Conservation (phyloP, 2,113 vertebrate species). For the Cichladusa arquata region DNA sequence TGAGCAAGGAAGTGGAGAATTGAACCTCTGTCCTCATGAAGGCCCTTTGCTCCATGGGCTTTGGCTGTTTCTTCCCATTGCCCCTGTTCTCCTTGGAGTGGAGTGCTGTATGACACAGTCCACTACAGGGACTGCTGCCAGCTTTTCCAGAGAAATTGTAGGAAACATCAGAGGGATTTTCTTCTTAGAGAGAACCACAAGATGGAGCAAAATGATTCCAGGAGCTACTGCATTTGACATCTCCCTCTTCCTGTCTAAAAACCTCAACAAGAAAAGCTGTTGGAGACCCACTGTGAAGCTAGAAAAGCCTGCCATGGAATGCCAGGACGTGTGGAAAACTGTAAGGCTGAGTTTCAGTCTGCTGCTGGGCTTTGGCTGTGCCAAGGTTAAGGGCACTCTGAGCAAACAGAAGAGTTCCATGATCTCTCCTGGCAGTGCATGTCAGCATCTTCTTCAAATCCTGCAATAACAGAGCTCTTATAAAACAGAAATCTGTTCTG, state of each 20-base stretch:
- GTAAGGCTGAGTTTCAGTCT: accelerated
- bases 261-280: not conserved
- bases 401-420: not conserved
- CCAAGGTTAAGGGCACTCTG: not conserved
- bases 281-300: not conserved
- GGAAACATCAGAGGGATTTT: not conserved
- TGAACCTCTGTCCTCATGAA: not conserved
- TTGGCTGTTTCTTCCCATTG: not conserved
- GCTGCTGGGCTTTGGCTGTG: not conserved
- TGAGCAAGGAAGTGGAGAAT: not conserved
- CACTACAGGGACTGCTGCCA: not conserved
- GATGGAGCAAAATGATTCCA: constrained; percentile 22
- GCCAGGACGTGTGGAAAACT: accelerated
- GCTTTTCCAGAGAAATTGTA: not conserved
- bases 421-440: accelerated
- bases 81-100: not conserved
- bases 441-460: not conserved
- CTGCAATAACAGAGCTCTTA: not conserved
- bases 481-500: not conserved
- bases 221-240: not conserved
- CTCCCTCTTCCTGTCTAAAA: not conserved
- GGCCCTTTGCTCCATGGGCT: not conserved
- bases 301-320: not conserved
- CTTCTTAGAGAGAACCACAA: not conserved
- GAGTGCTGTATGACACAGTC: not conserved